A percentile compares a stretch with the other conserved stretches of the same genome.
Evolutionary conservation across 2,888 invertebrate species (phyloP).

Genomic region (Drosophila siamana): DNA sequence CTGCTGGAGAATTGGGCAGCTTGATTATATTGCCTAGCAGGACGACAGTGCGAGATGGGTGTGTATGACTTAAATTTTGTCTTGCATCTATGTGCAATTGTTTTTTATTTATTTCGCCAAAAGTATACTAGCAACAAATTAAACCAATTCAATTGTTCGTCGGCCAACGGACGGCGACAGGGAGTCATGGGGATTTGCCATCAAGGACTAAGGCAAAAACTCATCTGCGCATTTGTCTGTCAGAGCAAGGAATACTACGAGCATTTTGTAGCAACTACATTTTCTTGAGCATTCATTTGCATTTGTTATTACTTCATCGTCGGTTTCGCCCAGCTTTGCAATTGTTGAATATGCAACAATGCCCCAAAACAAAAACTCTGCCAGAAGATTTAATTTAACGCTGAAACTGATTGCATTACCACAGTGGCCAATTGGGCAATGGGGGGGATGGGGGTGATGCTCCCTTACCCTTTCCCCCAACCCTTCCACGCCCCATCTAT

Average conservation of each 20-base stretch:
- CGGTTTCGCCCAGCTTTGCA: slow-evolving; percentile 65
- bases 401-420: slow-evolving; percentile 71
- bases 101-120: slow-evolving; percentile 37
- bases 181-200: too few relatives aligned
- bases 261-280: slow-evolving; percentile 65
- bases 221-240: too few relatives aligned
- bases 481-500: slow-evolving; percentile 43
- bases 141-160: slow-evolving; percentile 75
- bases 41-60: slow-evolving; percentile 16
- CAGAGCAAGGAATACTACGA: slow-evolving; percentile 50
- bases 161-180: too few relatives aligned
- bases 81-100: slow-evolving; percentile 29
- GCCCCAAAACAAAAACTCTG: slow-evolving; percentile 33
- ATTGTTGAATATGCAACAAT: slow-evolving; percentile 78
- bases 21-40: slow-evolving; percentile 76
- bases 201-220: slow-evolving; percentile 43
- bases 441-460: slow-evolving; percentile 34
- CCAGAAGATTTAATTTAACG: slow-evolving; percentile 71
- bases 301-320: slow-evolving; percentile 78
- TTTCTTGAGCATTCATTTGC: slow-evolving; percentile 78
- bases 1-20: slow-evolving; percentile 43
- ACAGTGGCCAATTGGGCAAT: slow-evolving; percentile 27
- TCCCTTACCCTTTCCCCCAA: too few relatives aligned
- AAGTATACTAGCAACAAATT: slow-evolving; percentile 43
- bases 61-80: slow-evolving; percentile 43